These are phyloP conservation scores for Burhinus bistriatus DNA, from an alignment of 2,113 vertebrate genomes.

Conservation along the genomic window DNA sequence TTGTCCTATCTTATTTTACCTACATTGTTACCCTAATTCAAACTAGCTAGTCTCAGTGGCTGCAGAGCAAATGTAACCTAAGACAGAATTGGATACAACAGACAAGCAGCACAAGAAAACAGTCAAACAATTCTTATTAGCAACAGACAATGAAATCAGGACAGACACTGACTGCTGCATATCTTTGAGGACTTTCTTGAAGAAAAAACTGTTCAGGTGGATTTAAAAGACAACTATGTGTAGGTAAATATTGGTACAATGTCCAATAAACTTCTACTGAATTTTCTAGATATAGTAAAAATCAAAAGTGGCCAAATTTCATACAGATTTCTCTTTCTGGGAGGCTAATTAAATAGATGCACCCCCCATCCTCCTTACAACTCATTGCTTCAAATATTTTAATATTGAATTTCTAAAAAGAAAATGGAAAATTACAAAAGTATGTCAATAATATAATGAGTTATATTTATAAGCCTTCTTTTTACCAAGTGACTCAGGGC, in stretches of 20 bases:
- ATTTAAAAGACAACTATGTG: neutral
- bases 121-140: neutral
- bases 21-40: neutral
- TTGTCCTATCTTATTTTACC: neutral
- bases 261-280: neutral
- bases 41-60: neutral
- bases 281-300: neutral
- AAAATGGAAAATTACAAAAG: slow-evolving; percentile 1
- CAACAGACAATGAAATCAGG: neutral
- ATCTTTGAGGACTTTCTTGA: neutral
- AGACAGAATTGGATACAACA: neutral
- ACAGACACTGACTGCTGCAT: neutral
- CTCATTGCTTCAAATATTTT: neutral
- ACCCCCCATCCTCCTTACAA: neutral
- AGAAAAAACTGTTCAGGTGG: neutral
- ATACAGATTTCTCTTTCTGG: neutral
- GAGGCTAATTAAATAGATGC: neutral
- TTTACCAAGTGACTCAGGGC: neutral
- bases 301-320: neutral
- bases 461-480: neutral
- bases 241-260: neutral
- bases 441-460: neutral
- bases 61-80: neutral
- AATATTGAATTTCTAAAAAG: neutral
- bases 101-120: neutral